Evolutionary conservation across 2,797 vertebrate species (phyloP), one percentile per base, ranked within the genome.

Genomic region (Sardinella longiceps): DNA sequence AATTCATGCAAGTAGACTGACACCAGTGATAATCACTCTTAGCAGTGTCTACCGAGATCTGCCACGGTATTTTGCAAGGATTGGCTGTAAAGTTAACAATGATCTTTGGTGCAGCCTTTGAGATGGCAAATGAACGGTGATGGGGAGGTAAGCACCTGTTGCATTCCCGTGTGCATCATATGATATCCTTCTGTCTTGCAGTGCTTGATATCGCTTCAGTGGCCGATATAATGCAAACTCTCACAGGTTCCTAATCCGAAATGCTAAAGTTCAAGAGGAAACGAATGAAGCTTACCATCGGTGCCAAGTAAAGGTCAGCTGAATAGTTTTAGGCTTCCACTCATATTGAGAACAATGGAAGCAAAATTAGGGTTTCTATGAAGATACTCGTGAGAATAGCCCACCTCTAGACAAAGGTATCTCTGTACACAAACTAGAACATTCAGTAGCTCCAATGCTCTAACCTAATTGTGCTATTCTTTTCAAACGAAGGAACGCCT

Each of bases 131-230:
- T 77, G 37, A 43, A 77, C 23, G 86, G 83, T 83, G 53, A 91
- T 93, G 92, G 90, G 92, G 84, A 89, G 91, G 92, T 94, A 90
- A 93, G 93, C 93, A 82, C 53, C 56, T 81, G 70, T 77, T 77
- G 37, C 30, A 12, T 74, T 74, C 15, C 63, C 33, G 15, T 39
- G 70, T 23, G 70, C 18, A 77, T 77, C 33, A 23, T n/a, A n/a
- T 39, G 70, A 43, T 37, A 77, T 23, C 5, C 5, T 43, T 77
- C 37, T 77, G 70, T 87, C 82, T 33, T 77, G 37, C 70, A 77
- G 33, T 20, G 33, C 66, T 37, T 37, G 14, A 1, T 37, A 14
- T 74, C 20, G 66, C 30, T 37, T 5, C 30, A 20, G 14, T 14
- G 28, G 18, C 37, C 39, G 70, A 11, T 23, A 30, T 0, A 77